Conservation (phyloP, 2,113 vertebrate genomes). For the Notarius lentiginosus region DNA sequence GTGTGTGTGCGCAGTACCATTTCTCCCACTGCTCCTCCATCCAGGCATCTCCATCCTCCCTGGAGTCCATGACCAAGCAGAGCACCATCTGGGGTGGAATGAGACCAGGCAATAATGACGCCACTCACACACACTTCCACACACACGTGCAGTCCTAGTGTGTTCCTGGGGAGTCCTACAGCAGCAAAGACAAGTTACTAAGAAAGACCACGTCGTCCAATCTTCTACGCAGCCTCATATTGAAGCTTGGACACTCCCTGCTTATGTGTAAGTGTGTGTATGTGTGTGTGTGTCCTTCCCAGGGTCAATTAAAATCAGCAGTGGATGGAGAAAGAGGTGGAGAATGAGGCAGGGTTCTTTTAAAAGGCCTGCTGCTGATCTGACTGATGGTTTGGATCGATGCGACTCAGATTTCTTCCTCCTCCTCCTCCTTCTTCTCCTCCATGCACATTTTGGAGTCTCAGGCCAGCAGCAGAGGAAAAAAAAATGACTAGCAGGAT, state of each 20-base stretch:
- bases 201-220: slow-evolving; percentile 6
- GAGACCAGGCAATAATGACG: slow-evolving; percentile 13
- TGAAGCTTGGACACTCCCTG: slow-evolving; percentile 42
- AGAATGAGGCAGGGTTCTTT: slow-evolving; percentile 31
- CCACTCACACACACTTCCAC: slow-evolving; percentile 16
- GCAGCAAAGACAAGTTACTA: slow-evolving; percentile 12
- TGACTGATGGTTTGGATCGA: slow-evolving; percentile 56
- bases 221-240: slow-evolving; percentile 23
- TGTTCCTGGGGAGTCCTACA: slow-evolving; percentile 29
- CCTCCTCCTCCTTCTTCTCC: slow-evolving; percentile 52
- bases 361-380: slow-evolving; percentile 45
- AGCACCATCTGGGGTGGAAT: slow-evolving; percentile 71
- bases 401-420: slow-evolving; percentile 55
- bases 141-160: slow-evolving; percentile 9
- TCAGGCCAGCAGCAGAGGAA: slow-evolving; percentile 19
- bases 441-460: slow-evolving; percentile 17
- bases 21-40: slow-evolving; percentile 90
- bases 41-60: slow-evolving; percentile 83
- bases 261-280: neutral
- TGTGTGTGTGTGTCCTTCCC: slow-evolving; percentile 44
- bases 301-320: slow-evolving; percentile 48
- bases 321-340: slow-evolving; percentile 38
- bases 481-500: slow-evolving; percentile 12
- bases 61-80: slow-evolving; percentile 80
- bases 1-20: slow-evolving; percentile 74